Base-by-base conservation (phyloP, 2,888 invertebrate genomes). In the Nemoura dubitans region DNA sequence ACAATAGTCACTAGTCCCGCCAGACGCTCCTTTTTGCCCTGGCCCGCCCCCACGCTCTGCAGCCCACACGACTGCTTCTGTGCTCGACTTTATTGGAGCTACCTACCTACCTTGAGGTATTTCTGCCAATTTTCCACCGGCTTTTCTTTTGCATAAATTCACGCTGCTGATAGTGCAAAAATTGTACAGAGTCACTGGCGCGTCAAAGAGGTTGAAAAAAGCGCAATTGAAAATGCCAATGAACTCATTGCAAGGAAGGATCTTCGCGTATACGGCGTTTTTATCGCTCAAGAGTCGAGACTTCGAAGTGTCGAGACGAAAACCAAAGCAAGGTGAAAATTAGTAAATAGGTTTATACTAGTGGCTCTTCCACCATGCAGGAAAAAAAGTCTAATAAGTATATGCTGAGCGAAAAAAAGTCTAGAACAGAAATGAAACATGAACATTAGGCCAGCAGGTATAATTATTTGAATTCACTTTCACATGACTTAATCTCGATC, bases 151-250 rank as follows among this genome's bases (percentile, higher is more conserved):
- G 59, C 59, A 59, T 59, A 21, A 59, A 59, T 59, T 59, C 59
- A 59, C 59, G 3, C 21, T 59, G 59, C 16, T 21, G 59, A 59
- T 21, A 59, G 59, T 21, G 59, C 21, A 59, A 59, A 59, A 59
- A 59, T 59, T 59, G 59, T 59, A 59, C 16, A 59, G 59, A 59
- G 59, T 59, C 59, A 59, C 59, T 21, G 59, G 59, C 21, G 59
- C 59, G 59, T 14, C 3, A 59, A 59, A 1, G 14, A 14, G 14
- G 1, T 59, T 10, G 14, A 59, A 59, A 59, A 59, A 59, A 36
- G 36, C 16, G 59, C 59, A 59, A 59, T 59, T 59, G 59, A 59
- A 78, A 78, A 78, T 27, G 78, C 78, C 78, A 78, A 27, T 78
- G 78, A 78, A 78, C 78, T 78, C 28, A 14, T 27, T 27, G 28